Percentiles rank a stretch among this genome's conserved stretches.
Evolutionary conservation across 1,140 invertebrate genomes (phyloP).

Genomic region (Drosophila bifasciata): DNA sequence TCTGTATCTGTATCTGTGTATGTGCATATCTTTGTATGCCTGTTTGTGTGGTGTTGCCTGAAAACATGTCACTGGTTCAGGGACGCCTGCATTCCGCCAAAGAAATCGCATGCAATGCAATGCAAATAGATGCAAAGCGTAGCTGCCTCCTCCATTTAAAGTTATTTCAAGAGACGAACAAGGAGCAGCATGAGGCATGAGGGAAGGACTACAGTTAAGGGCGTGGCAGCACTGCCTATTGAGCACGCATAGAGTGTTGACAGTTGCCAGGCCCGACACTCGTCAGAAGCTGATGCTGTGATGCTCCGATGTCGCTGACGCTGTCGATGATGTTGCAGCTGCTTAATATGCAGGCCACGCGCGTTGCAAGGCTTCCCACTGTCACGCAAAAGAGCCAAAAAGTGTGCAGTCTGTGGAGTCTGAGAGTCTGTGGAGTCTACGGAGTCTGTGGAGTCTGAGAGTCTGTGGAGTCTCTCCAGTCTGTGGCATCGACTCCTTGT

Average conservation of each 20-base stretch:
- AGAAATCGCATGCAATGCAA: conserved; percentile 41
- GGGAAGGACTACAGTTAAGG: not conserved
- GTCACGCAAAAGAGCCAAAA: conserved; percentile 19
- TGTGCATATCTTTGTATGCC: conserved; percentile 1
- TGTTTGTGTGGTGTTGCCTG: not conserved
- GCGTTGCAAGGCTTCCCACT: conserved; percentile 12
- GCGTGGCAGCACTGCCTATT: conserved; percentile 44
- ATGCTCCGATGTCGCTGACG: too few species aligned
- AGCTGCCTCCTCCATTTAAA: conserved; percentile 52
- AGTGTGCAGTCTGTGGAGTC: conserved; percentile 47
- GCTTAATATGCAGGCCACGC: conserved; percentile 58
- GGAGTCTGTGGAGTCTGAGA: conserved; percentile 4
- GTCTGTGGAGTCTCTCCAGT: too few species aligned
- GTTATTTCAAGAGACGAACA: conserved; percentile 26
- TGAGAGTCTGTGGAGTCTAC: too few species aligned
- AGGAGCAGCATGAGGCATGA: too few species aligned
- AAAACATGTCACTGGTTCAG: conserved; percentile 75
- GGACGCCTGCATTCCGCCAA: conserved; percentile 50
- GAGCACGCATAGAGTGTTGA: conserved; percentile 65
- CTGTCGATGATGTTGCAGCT: conserved; percentile 7
- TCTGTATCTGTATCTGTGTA: conserved; percentile 5
- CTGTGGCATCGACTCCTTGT: not conserved
- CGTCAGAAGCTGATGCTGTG: conserved; percentile 27
- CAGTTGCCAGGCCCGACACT: conserved; percentile 45
- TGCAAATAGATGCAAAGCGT: conserved; percentile 44